phyloP scores from a whole-genome alignment of 2,797 vertebrate species.

The Onychomys torridus region DNA sequence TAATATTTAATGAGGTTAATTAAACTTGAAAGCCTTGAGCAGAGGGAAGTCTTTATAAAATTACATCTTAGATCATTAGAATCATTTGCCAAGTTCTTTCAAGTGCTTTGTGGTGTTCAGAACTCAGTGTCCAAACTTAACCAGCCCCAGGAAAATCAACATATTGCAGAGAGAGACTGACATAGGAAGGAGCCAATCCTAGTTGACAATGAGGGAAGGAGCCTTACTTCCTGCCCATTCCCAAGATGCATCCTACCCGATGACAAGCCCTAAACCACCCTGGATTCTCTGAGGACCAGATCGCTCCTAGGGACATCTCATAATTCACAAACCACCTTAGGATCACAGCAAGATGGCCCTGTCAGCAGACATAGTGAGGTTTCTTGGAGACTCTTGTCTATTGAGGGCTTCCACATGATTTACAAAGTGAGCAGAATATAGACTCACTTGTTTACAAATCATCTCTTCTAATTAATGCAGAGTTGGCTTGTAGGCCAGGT shows the following conservation, averaged over 20 bases:
- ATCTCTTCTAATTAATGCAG: slow-evolving; percentile 65
- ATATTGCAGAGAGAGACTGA: background rate
- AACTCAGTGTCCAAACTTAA: background rate
- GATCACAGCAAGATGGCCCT: background rate
- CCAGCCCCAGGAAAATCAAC: background rate
- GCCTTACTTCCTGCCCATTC: background rate
- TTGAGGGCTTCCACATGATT: background rate
- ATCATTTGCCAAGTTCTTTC: slow-evolving; percentile 10
- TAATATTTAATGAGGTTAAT: slow-evolving; percentile 57
- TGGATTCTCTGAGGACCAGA: background rate
- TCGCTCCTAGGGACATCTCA: background rate
- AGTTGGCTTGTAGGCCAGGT: slow-evolving; percentile 43
- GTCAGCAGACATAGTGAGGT: background rate
- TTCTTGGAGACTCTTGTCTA: slow-evolving; percentile 17
- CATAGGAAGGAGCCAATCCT: background rate
- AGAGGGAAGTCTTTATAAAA: background rate
- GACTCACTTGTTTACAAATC: slow-evolving; percentile 65
- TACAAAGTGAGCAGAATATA: slow-evolving; percentile 14
- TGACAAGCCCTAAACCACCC: background rate
- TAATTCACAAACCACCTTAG: background rate
- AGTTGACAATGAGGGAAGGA: background rate
- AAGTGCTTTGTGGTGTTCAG: background rate
- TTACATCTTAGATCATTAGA: background rate
- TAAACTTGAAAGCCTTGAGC: slow-evolving; percentile 15
- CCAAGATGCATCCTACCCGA: background rate